Evolutionary conservation across 2,113 vertebrate genomes (phyloP), one percentile per base, ranked within the genome.

Genomic region (Pholis gunnellus): DNA sequence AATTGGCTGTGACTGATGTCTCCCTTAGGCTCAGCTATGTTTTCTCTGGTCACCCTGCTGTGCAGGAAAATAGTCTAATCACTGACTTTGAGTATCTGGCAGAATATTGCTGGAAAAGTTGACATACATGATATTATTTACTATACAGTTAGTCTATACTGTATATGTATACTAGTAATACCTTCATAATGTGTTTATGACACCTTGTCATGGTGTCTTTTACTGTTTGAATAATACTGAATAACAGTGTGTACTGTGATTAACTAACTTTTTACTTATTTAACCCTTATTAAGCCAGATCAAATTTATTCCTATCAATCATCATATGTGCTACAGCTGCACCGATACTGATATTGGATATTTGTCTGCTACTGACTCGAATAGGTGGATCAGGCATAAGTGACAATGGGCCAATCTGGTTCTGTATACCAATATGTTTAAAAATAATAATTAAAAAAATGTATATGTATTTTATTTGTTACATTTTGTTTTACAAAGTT

Each of bases 11-110:
- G 10, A 15, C 14, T 29, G 9, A 54, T 9, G 27, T 66, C 22
- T 59, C 60, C 9, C 18, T 71, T 8, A 69, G 56, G 7, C 25
- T 63, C 25, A 10, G 36, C 22, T 38, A 9, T 22, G 20, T 22
- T 68, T 27, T 20, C 8, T 40, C 52, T 67, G 50, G n/a, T 40
- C 15, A 46, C 8, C 34, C 9, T 1, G 9, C 22, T 73, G 38
- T 52, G 44, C n/a, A 34, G n/a, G 44, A 42, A 76, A 52, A 57
- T 29, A 81, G 13, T 61, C 36, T 31, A 44, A 69, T 69, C 61
- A 34, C 10, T 29, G 27, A 60, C 3, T 60, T 60, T 44, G 17
- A 65, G 38, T 18, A 22, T 9, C 42, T 61, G 4, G 18, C 31
- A 60, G 29, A 48, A 2, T 57, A 50, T 72, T 64, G 29, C 61